Evolutionary conservation across 1,140 invertebrate species (phyloP).

Genomic region (Listronotus bonariensis): DNA sequence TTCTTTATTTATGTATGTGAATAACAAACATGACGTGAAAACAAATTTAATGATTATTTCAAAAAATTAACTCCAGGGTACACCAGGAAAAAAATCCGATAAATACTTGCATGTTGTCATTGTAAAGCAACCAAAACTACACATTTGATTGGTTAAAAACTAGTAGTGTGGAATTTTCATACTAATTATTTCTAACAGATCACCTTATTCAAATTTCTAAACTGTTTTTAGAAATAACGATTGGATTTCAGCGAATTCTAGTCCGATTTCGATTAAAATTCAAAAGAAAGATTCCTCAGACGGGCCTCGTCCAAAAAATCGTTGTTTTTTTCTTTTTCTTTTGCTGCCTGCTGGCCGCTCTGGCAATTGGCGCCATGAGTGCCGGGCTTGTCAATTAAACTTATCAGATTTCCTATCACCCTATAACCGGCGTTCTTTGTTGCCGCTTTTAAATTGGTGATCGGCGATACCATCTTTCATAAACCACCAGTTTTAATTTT

Average conservation of each 20-base stretch:
- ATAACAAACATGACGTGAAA: no score
- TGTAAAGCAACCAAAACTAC: no score
- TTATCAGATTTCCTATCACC: slow-evolving; percentile 43
- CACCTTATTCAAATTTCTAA: no score
- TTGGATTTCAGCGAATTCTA: slow-evolving; percentile 2
- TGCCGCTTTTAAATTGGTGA: slow-evolving; percentile 44
- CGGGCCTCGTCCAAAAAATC: slow-evolving; percentile 11
- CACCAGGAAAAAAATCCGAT: no score
- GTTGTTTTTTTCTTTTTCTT: slow-evolving; percentile 15
- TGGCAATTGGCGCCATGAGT: slow-evolving; percentile 29
- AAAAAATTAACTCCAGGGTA: no score
- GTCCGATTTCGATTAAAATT: slow-evolving; percentile 21
- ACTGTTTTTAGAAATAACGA: no score
- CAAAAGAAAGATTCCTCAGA: slow-evolving; percentile 8
- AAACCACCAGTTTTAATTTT: slow-evolving; percentile 30
- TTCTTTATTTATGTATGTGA: no score
- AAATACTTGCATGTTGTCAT: no score
- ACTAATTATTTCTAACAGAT: no score
- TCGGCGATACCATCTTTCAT: slow-evolving; percentile 27
- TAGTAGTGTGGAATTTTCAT: no score
- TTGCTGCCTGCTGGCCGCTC: slow-evolving; percentile 18
- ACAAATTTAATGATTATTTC: no score
- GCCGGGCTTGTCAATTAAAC: slow-evolving; percentile 42
- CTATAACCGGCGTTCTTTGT: slow-evolving; percentile 41
- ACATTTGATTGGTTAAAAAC: no score